Conservation (phyloP, 2,888 invertebrate species). For the Eupithecia inturbata region DNA sequence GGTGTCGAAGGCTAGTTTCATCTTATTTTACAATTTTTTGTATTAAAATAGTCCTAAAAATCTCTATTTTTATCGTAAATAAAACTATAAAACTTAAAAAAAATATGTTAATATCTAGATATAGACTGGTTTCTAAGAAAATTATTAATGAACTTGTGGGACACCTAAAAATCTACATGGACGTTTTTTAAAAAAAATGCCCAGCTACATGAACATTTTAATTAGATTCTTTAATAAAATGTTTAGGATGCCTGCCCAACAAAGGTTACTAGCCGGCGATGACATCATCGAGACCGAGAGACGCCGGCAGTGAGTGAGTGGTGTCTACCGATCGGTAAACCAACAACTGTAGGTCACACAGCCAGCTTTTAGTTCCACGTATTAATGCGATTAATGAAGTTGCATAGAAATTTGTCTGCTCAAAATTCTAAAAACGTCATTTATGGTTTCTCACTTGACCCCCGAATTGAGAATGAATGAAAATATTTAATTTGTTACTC, state of each 20-base stretch:
- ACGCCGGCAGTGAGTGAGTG: no score
- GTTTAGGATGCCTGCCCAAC: constrained; percentile 60
- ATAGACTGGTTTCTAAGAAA: no score
- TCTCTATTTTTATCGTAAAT: no score
- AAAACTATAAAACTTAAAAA: no score
- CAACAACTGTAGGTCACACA: constrained; percentile 13
- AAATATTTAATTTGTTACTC: no score
- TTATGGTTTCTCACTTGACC: background rate
- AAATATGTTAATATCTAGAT: no score
- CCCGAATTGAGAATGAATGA: background rate
- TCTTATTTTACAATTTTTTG: no score
- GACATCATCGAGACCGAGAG: constrained; percentile 66
- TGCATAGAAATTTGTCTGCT: background rate
- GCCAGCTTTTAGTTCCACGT: background rate
- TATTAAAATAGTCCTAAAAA: no score
- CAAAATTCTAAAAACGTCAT: background rate
- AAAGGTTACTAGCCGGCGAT: constrained; percentile 62
- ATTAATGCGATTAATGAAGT: background rate
- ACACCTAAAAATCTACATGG: no score
- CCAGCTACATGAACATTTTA: background rate
- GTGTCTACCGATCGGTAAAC: constrained; percentile 30
- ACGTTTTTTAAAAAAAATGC: no score
- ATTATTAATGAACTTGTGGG: no score
- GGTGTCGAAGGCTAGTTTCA: no score
- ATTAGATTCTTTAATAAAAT: constrained; percentile 22